Conservation (phyloP, 2,888 invertebrate genomes). For the Drosophila barbarae region DNA sequence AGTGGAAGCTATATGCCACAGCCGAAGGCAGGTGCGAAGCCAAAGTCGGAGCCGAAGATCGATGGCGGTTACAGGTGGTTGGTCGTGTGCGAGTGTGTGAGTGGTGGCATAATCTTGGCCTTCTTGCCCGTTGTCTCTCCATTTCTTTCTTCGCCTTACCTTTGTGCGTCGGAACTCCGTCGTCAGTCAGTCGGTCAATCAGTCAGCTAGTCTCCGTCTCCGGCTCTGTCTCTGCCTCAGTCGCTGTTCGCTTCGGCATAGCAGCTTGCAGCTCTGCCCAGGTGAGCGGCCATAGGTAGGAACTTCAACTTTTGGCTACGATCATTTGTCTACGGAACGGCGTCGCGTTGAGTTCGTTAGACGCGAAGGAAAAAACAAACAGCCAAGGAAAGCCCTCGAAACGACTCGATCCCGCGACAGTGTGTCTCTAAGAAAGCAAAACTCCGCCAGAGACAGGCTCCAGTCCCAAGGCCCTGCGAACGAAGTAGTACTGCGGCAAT, state of each 20-base stretch:
- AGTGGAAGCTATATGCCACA: constrained; percentile 24
- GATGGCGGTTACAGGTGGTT: constrained; percentile 52
- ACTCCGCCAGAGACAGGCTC: constrained; percentile 7
- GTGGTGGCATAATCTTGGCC: constrained; percentile 72
- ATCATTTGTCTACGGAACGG: constrained; percentile 77
- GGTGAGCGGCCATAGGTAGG: constrained; percentile 61
- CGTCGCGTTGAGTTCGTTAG: constrained; percentile 76
- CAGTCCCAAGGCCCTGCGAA: constrained; percentile 18
- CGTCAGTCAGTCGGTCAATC: constrained; percentile 60
- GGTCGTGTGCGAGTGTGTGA: constrained; percentile 21
- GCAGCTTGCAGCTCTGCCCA: constrained; percentile 21
- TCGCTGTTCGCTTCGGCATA: constrained; percentile 19
- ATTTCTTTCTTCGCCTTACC: constrained; percentile 41
- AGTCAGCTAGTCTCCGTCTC: constrained; percentile 48
- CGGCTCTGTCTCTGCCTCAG: constrained; percentile 4
- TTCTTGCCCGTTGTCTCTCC: constrained; percentile 55
- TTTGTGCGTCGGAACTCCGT: constrained; percentile 41
- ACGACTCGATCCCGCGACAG: constrained; percentile 27
- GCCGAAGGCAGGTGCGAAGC: constrained; percentile 24
- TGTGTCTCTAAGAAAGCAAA: constrained; percentile 26
- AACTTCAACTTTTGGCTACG: constrained; percentile 67
- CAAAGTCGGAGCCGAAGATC: constrained; percentile 35
- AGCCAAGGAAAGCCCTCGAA: constrained; percentile 40
- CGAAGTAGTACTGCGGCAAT: constrained; percentile 57
- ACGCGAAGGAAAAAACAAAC: constrained; percentile 47